Evolutionary conservation across 2,797 vertebrate genomes (phyloP).

Genomic region (Myotis myotis): DNA sequence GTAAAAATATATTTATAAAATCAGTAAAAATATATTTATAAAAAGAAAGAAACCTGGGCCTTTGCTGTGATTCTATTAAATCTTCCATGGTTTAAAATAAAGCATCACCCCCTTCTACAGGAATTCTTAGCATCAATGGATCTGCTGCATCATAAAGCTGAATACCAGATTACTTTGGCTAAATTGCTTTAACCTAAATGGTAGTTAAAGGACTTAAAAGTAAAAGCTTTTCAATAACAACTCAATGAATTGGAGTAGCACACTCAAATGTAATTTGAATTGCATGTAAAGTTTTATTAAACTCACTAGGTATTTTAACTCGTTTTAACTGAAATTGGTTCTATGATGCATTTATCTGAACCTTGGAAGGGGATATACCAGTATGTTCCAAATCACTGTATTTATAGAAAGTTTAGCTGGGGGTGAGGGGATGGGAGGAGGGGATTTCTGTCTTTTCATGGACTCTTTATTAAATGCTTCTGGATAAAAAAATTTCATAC

Average conservation of each 20-base stretch:
- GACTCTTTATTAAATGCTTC: background rate
- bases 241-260: background rate
- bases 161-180: background rate
- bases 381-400: background rate
- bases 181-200: background rate
- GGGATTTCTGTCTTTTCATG: background rate
- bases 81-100: background rate
- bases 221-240: background rate
- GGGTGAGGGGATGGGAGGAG: background rate
- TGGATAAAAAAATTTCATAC: background rate
- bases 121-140: background rate
- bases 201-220: background rate
- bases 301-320: background rate
- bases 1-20: background rate
- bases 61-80: background rate
- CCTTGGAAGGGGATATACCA: background rate
- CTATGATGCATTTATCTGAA: background rate
- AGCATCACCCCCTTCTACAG: fast-evolving
- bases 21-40: background rate
- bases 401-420: background rate
- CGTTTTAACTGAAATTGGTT: background rate
- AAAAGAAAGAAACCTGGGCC: background rate
- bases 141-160: background rate
- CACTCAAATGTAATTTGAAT: background rate
- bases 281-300: conserved; percentile 30